Base-by-base conservation (phyloP, 2,888 invertebrate genomes). In the Parnassius mnemosyne region DNA sequence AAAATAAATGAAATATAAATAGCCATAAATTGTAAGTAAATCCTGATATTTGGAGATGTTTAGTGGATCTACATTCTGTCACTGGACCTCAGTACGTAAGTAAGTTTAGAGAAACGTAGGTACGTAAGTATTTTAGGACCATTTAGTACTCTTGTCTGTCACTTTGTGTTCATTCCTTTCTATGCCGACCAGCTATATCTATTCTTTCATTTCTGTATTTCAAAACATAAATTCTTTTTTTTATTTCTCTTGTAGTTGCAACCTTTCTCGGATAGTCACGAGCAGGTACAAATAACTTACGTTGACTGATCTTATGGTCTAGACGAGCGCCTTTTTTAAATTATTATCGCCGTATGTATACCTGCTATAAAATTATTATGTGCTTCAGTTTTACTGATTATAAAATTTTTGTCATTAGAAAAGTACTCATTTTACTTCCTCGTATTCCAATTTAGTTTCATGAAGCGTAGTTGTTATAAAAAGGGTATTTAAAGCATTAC, bases 261-360 rank as follows among this genome's bases (percentile, higher is more conserved):
- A 87, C 91, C 91, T 81, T 91, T 85, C 81, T 91, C 91, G 91
- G 91, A 91, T 88, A 91, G 91, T 87, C 88, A 91, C 80, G 86
- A 91, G 80, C 91, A 91, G 91, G 91, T 91, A 91, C 81, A 81
- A 80, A 77, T 55, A 71, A 72, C 67, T 73, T 79, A 79, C 72
- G 79, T 85, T 83, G 87, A 82, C 89, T 55, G 42, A 55, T 55
- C 13, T 54, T 63, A 55, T 46, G 55, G 51, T 55, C 63, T 63
- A 87, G 82, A 79, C 69, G 74, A 80, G 77, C 78, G 79, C 77
- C 77, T 81, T 80, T 69, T 69, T 70, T 74, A 64, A 67, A 57
- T 59, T 63, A 77, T 73, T 76, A 74, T 72, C 68, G 76, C 71
- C 75, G 71, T 76, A 75, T 71, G 73, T 77, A 74, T 67, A 62